Base-by-base conservation (phyloP, 2,888 invertebrate genomes). In the Raillietiella orientalis region DNA sequence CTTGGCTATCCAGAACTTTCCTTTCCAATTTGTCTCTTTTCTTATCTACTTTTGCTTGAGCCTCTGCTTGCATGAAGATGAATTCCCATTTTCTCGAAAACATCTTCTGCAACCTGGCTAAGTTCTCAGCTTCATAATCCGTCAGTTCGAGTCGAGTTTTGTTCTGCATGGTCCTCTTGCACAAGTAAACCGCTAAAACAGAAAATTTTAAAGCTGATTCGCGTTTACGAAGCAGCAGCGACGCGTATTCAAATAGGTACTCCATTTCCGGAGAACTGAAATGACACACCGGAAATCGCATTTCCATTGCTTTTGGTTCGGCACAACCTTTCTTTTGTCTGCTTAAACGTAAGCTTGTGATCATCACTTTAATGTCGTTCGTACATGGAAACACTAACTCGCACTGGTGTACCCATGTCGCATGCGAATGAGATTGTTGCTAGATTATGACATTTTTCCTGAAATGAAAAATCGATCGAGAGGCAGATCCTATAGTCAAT, bases 51-150 rank as follows among this genome's bases (percentile, higher is more conserved):
- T 84, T 69, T 40, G 67, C 69, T 45, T 74, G 72, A 1, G 74
- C 71, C 44, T 74, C 72, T 4, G 72, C 96, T 30, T 96, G 96
- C 90, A 96, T 90, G 49, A 87, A 93, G 40, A 96, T 93, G 45
- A 96, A 93, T 52, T 96, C 96, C 96, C 96, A 96, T 47, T 96
- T 93, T 29, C 93, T 55, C 10, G 82, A 82, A 51, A 96, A 93
- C 77, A 93, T 87, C 52, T 93, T 93, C 54, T 99, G 96, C 24
- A 96, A 53, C 27, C 84, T 57, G 2, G 93, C 90, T 32, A 96
- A 53, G 39, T 90, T 93, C 47, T 99, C 96, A 2, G 93, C 90
- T 45, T 96, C 96, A 45, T 93, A 96, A 47, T 96, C 96, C 0
- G 93, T 90, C 38, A 96, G 52, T 47, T 93, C 93, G 34, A 96